phyloP scores from a whole-genome alignment of 2,113 vertebrate species.

The Seriola rivoliana region DNA sequence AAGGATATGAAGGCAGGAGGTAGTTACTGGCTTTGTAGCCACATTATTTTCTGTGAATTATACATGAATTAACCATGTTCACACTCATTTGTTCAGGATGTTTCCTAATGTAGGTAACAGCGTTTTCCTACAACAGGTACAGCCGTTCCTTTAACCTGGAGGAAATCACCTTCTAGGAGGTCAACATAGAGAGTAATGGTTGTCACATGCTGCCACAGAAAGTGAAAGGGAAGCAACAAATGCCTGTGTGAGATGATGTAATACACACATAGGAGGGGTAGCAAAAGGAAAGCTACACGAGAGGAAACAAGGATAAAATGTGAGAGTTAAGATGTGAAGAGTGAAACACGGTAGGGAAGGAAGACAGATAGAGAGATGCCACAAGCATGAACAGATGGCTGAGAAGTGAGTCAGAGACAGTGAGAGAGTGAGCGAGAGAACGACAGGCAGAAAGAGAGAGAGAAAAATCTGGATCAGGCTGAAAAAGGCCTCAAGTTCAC shows the following conservation, averaged over 20 bases:
- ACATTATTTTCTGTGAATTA: slow-evolving; percentile 2
- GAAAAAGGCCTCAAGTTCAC: slow-evolving; percentile 78
- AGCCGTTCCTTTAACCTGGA: neutral
- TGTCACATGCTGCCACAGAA: neutral
- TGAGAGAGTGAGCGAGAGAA: slow-evolving; percentile 19
- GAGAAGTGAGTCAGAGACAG: slow-evolving; percentile 48
- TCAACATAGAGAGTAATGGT: neutral
- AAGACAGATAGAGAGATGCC: slow-evolving; percentile 69
- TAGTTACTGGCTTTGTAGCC: neutral
- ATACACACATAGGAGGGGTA: slow-evolving; percentile 13
- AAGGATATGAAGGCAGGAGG: neutral
- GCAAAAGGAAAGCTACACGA: slow-evolving; percentile 31
- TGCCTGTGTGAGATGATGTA: slow-evolving; percentile 6
- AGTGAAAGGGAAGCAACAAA: neutral
- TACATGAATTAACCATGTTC: neutral
- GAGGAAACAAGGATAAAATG: slow-evolving; percentile 23
- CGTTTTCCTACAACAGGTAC: neutral
- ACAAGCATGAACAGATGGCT: slow-evolving; percentile 77
- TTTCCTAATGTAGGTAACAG: neutral
- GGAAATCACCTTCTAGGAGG: neutral
- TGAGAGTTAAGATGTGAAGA: slow-evolving; percentile 42
- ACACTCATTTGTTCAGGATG: neutral
- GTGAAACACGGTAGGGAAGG: slow-evolving; percentile 56
- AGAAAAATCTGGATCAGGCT: slow-evolving; percentile 78
- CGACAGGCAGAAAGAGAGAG: slow-evolving; percentile 6